Percentiles rank a stretch among this genome's conserved stretches.
phyloP scores from a whole-genome alignment of 2,888 invertebrate species.

The Camponotus fellah region DNA sequence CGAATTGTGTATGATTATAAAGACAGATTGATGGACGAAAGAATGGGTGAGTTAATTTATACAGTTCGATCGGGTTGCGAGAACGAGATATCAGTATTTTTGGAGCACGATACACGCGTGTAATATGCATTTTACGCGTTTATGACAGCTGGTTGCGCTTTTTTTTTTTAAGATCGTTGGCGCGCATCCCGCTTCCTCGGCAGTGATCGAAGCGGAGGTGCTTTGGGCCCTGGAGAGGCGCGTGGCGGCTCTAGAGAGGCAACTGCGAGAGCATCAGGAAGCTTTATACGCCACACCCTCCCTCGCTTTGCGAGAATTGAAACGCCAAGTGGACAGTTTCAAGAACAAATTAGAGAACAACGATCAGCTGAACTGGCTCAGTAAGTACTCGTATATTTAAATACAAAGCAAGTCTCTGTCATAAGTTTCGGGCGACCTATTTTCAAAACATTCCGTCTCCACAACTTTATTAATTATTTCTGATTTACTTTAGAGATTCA shows the following conservation, averaged over 20 bases:
- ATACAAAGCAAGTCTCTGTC: background rate
- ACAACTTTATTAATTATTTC: background rate
- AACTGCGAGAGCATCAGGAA: constrained; percentile 86
- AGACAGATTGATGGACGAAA: background rate
- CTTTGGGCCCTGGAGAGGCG: constrained; percentile 87
- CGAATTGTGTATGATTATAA: background rate
- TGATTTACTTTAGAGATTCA: background rate
- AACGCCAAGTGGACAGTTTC: constrained; percentile 88
- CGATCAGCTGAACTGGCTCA: constrained; percentile 89
- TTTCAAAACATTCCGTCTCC: background rate
- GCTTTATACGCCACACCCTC: constrained; percentile 87
- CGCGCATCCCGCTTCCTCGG: constrained; percentile 82
- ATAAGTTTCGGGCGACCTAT: background rate
- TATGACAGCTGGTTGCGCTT: background rate
- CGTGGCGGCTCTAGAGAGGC: constrained; percentile 88
- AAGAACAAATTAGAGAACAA: constrained; percentile 88
- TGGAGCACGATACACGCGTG: background rate
- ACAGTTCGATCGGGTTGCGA: background rate
- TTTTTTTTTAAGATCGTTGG: constrained; percentile 81
- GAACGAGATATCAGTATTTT: background rate
- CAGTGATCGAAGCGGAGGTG: constrained; percentile 87
- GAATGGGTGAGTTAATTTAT: background rate
- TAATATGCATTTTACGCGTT: background rate
- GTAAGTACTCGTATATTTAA: constrained; percentile 84
- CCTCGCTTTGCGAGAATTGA: constrained; percentile 87